Evolutionary conservation across 2,113 vertebrate species (phyloP), one percentile per base, ranked within the genome.

Genomic region (Nibea albiflora): DNA sequence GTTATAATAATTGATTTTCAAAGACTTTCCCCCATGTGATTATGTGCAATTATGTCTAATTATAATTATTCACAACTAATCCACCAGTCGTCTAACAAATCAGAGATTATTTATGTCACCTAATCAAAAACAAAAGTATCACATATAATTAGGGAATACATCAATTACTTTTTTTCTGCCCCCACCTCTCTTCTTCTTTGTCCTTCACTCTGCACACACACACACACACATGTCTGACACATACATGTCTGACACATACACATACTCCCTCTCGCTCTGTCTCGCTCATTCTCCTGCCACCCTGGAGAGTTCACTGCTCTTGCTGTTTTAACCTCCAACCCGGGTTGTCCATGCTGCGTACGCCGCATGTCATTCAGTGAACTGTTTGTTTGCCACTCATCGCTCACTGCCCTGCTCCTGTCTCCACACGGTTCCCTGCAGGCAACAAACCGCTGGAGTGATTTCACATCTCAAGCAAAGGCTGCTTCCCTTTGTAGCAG

Each of bases 251-350:
- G 64, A 75, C 69, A 58, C 58, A 81, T 16, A 65, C n/a, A 67
- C 54, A 68, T 7, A 50, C 76, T 56, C 78, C 22, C 60, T 46
- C 64, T 39, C 28, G 12, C 26, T 57, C 47, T 17, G 39, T 81
- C 47, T 67, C n/a, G 2, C 72, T 78, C 22, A 19, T 56, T 76
- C 56, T 49, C 5, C 58, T 44, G 77, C 65, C 77, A 69, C 85
- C 74, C 73, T 28, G 65, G 82, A 76, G 87, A 86, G 68, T 84
- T 78, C 62, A 61, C 50, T 28, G 56, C 79, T 80, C 81, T 72
- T 68, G 68, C 78, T 85, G 82, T 86, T 87, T 90, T 90, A 89
- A 91, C 92, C 91, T 88, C 42, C 28, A 56, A 61, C 91, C 84
- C 54, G 1, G 53, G 56, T 76, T 86, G 90, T 89, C 88, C 76